Evolutionary conservation across 2,888 invertebrate genomes (phyloP), one percentile per base, ranked within the genome.

Genomic region (Perdita meconis): DNA sequence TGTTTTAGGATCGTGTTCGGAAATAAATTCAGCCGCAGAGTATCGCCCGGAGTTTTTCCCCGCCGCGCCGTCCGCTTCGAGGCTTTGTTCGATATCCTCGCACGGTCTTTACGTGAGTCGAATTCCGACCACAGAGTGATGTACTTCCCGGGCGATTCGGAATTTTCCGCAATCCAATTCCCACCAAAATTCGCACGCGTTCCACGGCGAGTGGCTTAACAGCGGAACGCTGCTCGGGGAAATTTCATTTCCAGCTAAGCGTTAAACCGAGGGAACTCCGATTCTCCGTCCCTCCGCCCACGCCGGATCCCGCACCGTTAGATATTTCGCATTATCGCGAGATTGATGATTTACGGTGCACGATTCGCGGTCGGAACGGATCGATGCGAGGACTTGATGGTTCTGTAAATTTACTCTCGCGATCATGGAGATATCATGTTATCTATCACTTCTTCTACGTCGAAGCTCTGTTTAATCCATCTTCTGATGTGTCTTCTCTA

Each of bases 211-310:
- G 8, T 34, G 24, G 50, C 50, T 36, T 8, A 22, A 36, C 16
- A 36, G 10, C 40, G 38, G n/a, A 24, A 16, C 34, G 50, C 36
- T 60, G 59, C 65, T 53, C 65, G 56, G 30, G 47, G 61, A 61
- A 76, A 76, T 76, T 76, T 55, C 72, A 76, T 76, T 76, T 72
- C 61, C 59, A 66, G 36, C 26, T 19, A 34, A 50, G 55, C 56
- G 38, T 56, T 61, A 72, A 71, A 30, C 19, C 12, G 38, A 72
- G 55, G 24, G 42, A 56, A n/a, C 6, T 36, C 40, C 36, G 19
- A 13, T 19, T 47, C 22, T 44, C 47, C n/a, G 22, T 13, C 55
- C 40, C 51, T 16, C 36, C 34, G 72, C 40, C 24, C 42, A n/a
- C 19, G 10, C 5, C 34, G 53, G 55, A 60, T 65, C 65, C 26